phyloP scores from a whole-genome alignment of 2,888 invertebrate genomes.

The Andricus curvator region DNA sequence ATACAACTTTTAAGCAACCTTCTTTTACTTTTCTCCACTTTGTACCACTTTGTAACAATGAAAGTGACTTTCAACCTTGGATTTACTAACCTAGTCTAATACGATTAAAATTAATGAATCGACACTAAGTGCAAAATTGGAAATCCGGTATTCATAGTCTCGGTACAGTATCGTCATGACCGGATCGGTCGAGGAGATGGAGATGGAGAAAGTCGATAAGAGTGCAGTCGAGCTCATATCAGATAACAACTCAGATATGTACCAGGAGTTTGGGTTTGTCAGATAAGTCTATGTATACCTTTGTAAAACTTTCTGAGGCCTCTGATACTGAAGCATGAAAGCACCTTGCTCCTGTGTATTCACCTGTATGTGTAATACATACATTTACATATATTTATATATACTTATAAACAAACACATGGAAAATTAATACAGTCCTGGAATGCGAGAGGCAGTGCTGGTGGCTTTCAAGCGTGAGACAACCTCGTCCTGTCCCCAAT shows the following conservation, averaged over 20 bases:
- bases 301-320: conserved; percentile 59
- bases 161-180: conserved; percentile 48
- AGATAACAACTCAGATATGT: conserved; percentile 67
- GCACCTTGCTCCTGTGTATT: conserved; percentile 26
- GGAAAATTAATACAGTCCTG: conserved; percentile 49
- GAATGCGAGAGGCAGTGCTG: conserved; percentile 61
- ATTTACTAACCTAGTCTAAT: neutral
- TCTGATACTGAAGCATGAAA: conserved; percentile 51
- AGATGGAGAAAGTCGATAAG: conserved; percentile 68
- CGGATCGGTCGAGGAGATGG: conserved; percentile 68
- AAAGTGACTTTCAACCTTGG: no score
- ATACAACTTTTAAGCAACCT: no score
- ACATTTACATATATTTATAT: conserved; percentile 10
- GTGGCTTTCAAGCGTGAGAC: conserved; percentile 56
- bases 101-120: conserved; percentile 1
- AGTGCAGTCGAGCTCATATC: conserved; percentile 64
- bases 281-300: conserved; percentile 61
- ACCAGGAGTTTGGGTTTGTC: conserved; percentile 61
- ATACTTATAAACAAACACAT: conserved; percentile 34
- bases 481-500: conserved; percentile 49
- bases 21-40: no score
- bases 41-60: no score
- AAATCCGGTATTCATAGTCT: conserved; percentile 10
- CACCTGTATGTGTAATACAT: conserved; percentile 37
- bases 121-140: conserved; percentile 1